Evolutionary conservation across 2,797 vertebrate genomes (phyloP).

Genomic region (Arnoldichthys spilopterus): DNA sequence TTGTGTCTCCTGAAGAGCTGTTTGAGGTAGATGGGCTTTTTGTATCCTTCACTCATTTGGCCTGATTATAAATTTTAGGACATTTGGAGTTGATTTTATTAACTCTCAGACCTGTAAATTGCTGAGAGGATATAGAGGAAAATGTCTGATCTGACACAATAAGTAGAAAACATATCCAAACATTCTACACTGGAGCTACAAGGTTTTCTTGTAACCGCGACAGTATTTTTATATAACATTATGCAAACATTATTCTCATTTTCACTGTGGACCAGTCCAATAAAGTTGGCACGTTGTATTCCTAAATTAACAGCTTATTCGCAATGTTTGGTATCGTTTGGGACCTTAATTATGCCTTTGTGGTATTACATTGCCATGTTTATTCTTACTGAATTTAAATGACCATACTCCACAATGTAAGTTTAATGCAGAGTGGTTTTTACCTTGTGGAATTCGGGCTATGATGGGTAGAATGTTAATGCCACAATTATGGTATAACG

Average conservation of each 20-base stretch:
- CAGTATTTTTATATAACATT: slow-evolving; percentile 14
- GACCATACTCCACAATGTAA: slow-evolving; percentile 25
- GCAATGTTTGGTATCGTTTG: slow-evolving; percentile 26
- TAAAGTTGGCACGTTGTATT: slow-evolving; percentile 37
- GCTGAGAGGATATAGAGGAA: not conserved
- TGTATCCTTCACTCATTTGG: not conserved
- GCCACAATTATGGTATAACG: slow-evolving; percentile 47
- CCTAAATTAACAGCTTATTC: slow-evolving; percentile 16
- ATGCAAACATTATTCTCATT: slow-evolving; percentile 36
- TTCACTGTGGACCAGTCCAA: slow-evolving; percentile 43
- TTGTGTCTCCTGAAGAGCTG: slow-evolving; percentile 14
- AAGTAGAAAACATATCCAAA: slow-evolving; percentile 10
- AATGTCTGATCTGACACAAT: not conserved
- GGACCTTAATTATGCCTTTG: slow-evolving; percentile 35
- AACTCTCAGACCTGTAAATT: slow-evolving; percentile 28
- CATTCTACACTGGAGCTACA: slow-evolving; percentile 33
- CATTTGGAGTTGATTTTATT: not conserved
- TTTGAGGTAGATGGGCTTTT: not conserved
- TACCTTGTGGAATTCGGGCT: slow-evolving; percentile 38
- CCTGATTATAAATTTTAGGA: not conserved
- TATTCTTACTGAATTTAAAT: slow-evolving; percentile 41
- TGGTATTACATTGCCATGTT: slow-evolving; percentile 32
- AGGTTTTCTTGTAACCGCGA: slow-evolving; percentile 19
- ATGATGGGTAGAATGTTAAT: slow-evolving; percentile 28
- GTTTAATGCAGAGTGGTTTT: slow-evolving; percentile 27